These are phyloP conservation scores for Callithrix jacchus DNA, from an alignment of 2,113 vertebrate species.

Conservation along the genomic window DNA sequence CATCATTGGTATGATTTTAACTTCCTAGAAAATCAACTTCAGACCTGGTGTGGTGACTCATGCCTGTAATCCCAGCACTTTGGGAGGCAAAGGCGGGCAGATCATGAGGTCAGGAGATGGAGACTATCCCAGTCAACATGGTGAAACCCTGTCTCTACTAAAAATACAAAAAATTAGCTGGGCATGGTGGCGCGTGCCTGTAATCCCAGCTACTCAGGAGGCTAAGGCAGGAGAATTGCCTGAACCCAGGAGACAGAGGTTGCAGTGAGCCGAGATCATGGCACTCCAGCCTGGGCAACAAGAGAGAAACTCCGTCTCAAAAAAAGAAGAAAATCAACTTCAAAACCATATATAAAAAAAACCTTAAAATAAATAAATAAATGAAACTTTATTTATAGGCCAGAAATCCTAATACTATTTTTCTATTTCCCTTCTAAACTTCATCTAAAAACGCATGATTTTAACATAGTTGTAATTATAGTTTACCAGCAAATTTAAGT, in stretches of 20 bases:
- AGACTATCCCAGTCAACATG: too few relatives aligned
- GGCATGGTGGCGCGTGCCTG: accelerated
- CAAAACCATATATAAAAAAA: constrained; percentile 25
- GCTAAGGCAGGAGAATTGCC: background rate
- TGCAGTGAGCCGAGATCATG: background rate
- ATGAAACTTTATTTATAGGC: background rate
- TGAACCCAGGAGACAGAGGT: background rate
- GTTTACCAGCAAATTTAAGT: constrained; percentile 4
- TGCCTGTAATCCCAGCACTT: too few relatives aligned
- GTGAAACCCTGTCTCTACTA: background rate
- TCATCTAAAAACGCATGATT: background rate
- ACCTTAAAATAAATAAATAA: too few relatives aligned
- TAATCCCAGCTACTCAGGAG: background rate
- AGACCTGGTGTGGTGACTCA: background rate
- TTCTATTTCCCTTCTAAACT: background rate
- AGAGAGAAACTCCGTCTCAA: background rate
- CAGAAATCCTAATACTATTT: constrained; percentile 29
- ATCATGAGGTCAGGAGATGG: too few relatives aligned
- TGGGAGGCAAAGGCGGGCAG: too few relatives aligned
- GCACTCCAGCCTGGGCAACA: background rate
- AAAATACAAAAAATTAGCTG: background rate
- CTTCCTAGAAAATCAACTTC: too few relatives aligned
- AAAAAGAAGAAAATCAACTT: constrained; percentile 11
- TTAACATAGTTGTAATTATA: background rate
- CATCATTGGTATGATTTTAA: too few relatives aligned